Percentiles rank a stretch among this genome's conserved stretches.
phyloP scores from a whole-genome alignment of 2,888 invertebrate species.

The Drosophila barbarae region DNA sequence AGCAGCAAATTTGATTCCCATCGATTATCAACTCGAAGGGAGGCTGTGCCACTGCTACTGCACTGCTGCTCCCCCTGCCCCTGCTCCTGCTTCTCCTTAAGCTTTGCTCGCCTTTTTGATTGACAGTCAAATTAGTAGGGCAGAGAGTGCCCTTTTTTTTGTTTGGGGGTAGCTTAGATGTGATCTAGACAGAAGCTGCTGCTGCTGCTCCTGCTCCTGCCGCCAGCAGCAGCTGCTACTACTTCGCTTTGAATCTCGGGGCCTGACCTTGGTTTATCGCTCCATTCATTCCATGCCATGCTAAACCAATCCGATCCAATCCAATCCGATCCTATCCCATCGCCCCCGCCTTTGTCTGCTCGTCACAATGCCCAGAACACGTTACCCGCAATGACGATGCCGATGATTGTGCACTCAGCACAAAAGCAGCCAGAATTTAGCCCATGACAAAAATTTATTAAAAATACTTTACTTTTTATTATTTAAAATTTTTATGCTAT shows the following conservation, averaged over 20 bases:
- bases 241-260: background rate
- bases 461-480: no score
- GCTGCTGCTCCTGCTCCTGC: background rate
- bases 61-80: background rate
- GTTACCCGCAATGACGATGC: background rate
- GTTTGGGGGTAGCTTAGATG: constrained; percentile 25
- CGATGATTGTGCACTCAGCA: constrained; percentile 1
- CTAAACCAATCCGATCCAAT: background rate
- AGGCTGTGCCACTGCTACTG: background rate
- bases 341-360: constrained; percentile 30
- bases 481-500: no score
- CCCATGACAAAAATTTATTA: no score
- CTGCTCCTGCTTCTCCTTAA: background rate
- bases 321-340: constrained; percentile 8
- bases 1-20: constrained; percentile 63
- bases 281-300: constrained; percentile 11
- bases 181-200: constrained; percentile 12
- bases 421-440: background rate
- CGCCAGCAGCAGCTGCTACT: constrained; percentile 12
- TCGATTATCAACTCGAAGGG: constrained; percentile 52
- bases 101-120: constrained; percentile 42
- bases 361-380: constrained; percentile 26
- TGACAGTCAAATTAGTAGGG: constrained; percentile 63
- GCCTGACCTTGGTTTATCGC: constrained; percentile 42
- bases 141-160: constrained; percentile 9